Evolutionary conservation across 2,797 vertebrate genomes (phyloP), one percentile per base, ranked within the genome.

Genomic region (Myotis myotis): DNA sequence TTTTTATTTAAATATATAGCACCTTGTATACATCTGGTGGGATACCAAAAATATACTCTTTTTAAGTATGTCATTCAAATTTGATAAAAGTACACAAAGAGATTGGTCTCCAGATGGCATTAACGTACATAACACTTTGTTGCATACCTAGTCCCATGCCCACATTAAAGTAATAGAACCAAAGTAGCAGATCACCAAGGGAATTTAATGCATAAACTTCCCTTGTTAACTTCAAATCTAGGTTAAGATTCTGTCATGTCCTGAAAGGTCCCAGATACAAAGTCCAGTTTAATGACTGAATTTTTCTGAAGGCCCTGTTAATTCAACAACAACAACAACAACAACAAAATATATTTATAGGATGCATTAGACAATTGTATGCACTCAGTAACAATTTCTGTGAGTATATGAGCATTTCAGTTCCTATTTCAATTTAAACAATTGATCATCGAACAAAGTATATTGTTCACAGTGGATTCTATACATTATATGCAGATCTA

Each of bases 1-100:
- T 68, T 8, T 47, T n/a, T 20, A 11, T 76, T 0, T 62, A 28
- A 15, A 60, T 12, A 90, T 33, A 74, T 55, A 60, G 2, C 55
- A 2, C 15, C 33, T 93, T 86, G 6, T 79, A 60, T 68, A 55
- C 8, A 81, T 81, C 53, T 76, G 62, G 10, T 87, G 86, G 55
- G 12, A 75, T 68, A 72, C 51, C 66, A 17, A 82, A 57, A 87
- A 92, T 33, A 91, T 1, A 85, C 4, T 94, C 30, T 38, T 95
- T 62, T 79, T 62, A 95, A 95, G 7, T 84, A 53, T 62, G 22
- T 30, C 19, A 89, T 75, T 96, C 91, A 86, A 89, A 93, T 85
- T 94, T 93, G 53, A 68, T 96, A 57, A 90, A 92, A 81, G 10
- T 93, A 62, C 28, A 85, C 25, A 81, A 75, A 78, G 13, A 71